phyloP scores from a whole-genome alignment of 2,113 vertebrate genomes.

The Osmerus mordax region DNA sequence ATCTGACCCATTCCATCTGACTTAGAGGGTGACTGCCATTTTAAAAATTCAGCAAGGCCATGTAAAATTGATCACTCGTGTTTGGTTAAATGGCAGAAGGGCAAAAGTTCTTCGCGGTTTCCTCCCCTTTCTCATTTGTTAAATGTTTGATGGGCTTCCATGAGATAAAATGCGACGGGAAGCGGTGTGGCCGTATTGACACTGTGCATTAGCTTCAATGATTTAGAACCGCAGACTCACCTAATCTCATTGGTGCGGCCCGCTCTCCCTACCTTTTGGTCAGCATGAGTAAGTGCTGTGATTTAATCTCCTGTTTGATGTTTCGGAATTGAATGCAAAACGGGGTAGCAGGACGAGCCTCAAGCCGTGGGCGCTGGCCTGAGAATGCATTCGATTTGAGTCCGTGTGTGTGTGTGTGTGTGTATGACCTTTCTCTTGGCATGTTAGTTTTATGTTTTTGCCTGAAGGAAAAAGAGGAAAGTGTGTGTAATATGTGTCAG shows the following conservation, averaged over 20 bases:
- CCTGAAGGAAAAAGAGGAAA: background rate
- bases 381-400: background rate
- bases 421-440: background rate
- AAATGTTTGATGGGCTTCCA: slow-evolving; percentile 40
- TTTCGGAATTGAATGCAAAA: slow-evolving; percentile 12
- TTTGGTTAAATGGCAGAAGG: slow-evolving; percentile 25
- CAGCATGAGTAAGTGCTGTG: slow-evolving; percentile 32
- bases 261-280: slow-evolving; percentile 27
- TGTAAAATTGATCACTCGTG: background rate
- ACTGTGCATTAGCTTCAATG: slow-evolving; percentile 34
- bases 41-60: background rate
- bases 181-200: slow-evolving; percentile 32
- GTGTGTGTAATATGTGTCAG: background rate
- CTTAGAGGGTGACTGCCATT: background rate
- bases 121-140: slow-evolving; percentile 19
- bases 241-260: slow-evolving; percentile 39
- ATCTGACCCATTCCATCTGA: background rate
- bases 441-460: slow-evolving; percentile 9
- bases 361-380: slow-evolving; percentile 5
- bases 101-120: background rate
- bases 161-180: slow-evolving; percentile 23
- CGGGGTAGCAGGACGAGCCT: background rate
- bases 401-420: background rate
- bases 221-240: slow-evolving; percentile 31
- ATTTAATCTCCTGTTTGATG: slow-evolving; percentile 42